These are phyloP conservation scores for Notarius quadriscutis DNA, from an alignment of 2,113 vertebrate species.

Conservation along the genomic window DNA sequence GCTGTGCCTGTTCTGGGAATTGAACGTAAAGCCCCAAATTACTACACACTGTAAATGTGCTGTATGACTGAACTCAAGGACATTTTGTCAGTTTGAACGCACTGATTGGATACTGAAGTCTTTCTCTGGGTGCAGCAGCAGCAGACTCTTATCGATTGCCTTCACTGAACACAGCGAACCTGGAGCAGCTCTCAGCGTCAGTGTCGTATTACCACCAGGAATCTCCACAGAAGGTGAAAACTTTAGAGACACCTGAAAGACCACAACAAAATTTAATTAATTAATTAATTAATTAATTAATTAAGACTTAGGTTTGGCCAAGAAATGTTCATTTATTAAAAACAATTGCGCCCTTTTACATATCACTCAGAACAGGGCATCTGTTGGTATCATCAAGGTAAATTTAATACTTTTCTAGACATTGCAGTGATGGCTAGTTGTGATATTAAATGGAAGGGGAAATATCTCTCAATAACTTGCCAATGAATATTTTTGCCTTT, in stretches of 20 bases:
- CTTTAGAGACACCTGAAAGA: slow-evolving; percentile 76
- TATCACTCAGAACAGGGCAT: too few species aligned
- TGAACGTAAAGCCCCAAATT: too few species aligned
- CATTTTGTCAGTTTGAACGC: background rate
- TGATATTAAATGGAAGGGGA: background rate
- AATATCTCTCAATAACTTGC: too few species aligned
- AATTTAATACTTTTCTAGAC: background rate
- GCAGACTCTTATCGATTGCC: slow-evolving; percentile 80
- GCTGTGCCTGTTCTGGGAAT: too few species aligned
- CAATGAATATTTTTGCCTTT: too few species aligned
- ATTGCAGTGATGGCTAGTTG: background rate
- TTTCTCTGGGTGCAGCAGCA: slow-evolving; percentile 70
- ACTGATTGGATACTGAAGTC: slow-evolving; percentile 70
- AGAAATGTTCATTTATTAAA: too few species aligned
- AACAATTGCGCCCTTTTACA: too few species aligned
- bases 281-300: background rate
- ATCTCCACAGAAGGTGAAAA: slow-evolving; percentile 71
- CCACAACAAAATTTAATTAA: background rate
- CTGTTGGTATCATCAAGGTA: too few species aligned
- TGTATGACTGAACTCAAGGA: background rate
- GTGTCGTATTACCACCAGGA: slow-evolving; percentile 69
- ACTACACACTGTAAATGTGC: background rate
- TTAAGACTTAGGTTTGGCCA: background rate
- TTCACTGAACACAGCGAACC: slow-evolving; percentile 80
- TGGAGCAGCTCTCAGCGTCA: slow-evolving; percentile 71